Base-by-base conservation (phyloP, 2,113 vertebrate genomes). In the Toxotes chatareus region DNA sequence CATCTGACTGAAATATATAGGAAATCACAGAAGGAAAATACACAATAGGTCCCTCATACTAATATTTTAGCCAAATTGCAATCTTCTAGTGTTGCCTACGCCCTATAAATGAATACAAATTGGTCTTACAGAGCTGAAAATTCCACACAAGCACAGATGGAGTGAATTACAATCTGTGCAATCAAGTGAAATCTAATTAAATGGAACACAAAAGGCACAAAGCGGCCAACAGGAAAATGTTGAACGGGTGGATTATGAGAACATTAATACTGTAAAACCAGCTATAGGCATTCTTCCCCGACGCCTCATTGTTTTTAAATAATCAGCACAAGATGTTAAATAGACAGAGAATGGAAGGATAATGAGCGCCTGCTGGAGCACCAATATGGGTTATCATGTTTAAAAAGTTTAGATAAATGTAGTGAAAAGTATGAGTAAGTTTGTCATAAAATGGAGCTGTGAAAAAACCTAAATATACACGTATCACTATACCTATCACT, bases 151-250 rank as follows among this genome's bases (percentile, higher is more conserved):
- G 84, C 85, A 77, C 89, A 90, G 86, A 93, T 86, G 91, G 90
- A 84, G 53, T 90, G 63, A 82, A 82, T 92, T 87, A 92, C 27
- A 85, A 84, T 73, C 27, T 75, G 75, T 78, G 76, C 83, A 76
- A 85, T 86, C 76, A 86, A 86, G 71, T 65, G n/a, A 83, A 90
- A 88, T 86, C 67, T 70, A 84, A 91, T 92, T 88, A 90, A 80
- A 90, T 68, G 44, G 31, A 77, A 88, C 69, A 92, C 82, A 87
- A 86, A 77, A 85, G 31, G 55, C 69, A 81, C 31, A 38, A 67
- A 79, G 73, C 72, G 73, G 79, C 71, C 67, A 80, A 80, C 44
- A 78, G 44, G 51, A 86, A 80, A 82, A 73, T 55, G 81, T 62
- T 76, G 71, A 86, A 72, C 7, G 65, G 66, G 64, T 79, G 65